Conservation (phyloP, 2,888 invertebrate genomes). For the Plagiodera versicolora region DNA sequence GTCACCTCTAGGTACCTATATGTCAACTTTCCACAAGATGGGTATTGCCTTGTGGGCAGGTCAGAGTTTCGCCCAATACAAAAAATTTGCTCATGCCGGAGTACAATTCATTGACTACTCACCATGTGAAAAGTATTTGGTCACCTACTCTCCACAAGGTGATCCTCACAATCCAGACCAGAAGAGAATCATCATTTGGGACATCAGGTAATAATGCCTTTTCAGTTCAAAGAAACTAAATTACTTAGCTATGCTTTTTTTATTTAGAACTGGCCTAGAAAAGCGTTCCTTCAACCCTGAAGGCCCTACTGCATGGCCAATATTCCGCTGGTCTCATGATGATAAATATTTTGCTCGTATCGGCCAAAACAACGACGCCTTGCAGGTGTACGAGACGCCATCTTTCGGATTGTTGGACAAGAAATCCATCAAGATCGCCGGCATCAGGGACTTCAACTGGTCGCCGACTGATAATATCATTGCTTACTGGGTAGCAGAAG, state of each 20-base stretch:
- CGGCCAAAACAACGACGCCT: slow-evolving; percentile 62
- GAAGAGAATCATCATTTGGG: slow-evolving; percentile 94
- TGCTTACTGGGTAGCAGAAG: slow-evolving; percentile 98
- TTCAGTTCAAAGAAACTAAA: slow-evolving; percentile 53
- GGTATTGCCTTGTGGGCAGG: slow-evolving; percentile 99
- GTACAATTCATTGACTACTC: slow-evolving; percentile 98
- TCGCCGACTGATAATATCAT: slow-evolving; percentile 95
- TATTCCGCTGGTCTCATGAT: slow-evolving; percentile 96
- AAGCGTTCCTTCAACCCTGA: slow-evolving; percentile 89
- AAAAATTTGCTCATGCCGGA: slow-evolving; percentile 85
- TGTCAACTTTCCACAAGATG: slow-evolving; percentile 93
- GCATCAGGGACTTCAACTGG: slow-evolving; percentile 95
- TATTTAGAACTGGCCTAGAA: slow-evolving; percentile 77
- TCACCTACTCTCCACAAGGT: slow-evolving; percentile 89
- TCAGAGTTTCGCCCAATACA: slow-evolving; percentile 87
- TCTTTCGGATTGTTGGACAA: slow-evolving; percentile 93
- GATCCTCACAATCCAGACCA: slow-evolving; percentile 66
- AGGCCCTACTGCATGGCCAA: slow-evolving; percentile 81
- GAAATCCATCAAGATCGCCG: slow-evolving; percentile 89
- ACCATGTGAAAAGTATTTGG: slow-evolving; percentile 94
- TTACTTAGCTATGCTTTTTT: too few species aligned
- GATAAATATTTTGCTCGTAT: slow-evolving; percentile 93
- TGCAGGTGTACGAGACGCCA: slow-evolving; percentile 96
- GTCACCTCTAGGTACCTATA: slow-evolving; percentile 96
- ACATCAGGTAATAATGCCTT: slow-evolving; percentile 67